These are phyloP conservation scores for Meiosimyza decipiens DNA, from an alignment of 2,888 invertebrate genomes.

Conservation along the genomic window DNA sequence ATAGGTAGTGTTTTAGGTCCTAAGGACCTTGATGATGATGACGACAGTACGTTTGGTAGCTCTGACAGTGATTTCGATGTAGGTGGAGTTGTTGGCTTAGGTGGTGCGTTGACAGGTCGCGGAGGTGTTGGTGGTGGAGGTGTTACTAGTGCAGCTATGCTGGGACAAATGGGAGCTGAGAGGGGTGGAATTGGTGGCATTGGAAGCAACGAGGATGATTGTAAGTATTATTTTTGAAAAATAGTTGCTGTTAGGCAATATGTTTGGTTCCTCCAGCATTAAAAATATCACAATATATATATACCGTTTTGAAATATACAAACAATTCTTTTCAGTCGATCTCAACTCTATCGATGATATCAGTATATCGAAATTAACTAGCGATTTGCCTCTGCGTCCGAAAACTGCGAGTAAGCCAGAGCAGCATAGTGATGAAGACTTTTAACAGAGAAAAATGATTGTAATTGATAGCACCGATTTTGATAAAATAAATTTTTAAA, in stretches of 20 bases:
- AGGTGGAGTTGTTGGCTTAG: conserved; percentile 55
- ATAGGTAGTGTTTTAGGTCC: neutral
- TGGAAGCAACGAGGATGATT: conserved; percentile 46
- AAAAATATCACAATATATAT: neutral
- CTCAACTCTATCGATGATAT: conserved; percentile 65
- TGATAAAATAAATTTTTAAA: too few relatives aligned
- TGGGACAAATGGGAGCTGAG: conserved; percentile 33
- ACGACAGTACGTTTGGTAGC: conserved; percentile 65
- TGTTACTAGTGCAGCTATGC: conserved; percentile 32
- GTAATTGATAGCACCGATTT: too few relatives aligned
- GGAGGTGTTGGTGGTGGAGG: conserved; percentile 33
- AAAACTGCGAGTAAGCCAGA: conserved; percentile 63
- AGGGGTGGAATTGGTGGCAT: neutral
- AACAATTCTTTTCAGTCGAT: conserved; percentile 53
- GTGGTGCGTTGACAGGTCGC: conserved; percentile 33
- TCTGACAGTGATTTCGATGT: conserved; percentile 64
- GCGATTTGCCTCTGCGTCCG: conserved; percentile 58
- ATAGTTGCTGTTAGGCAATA: neutral
- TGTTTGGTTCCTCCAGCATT: neutral
- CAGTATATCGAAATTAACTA: conserved; percentile 64
- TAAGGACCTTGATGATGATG: conserved; percentile 50
- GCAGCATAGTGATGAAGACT: conserved; percentile 64
- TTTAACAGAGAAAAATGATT: conserved; percentile 46
- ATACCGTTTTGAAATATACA: neutral
- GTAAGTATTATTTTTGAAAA: conserved; percentile 43